A percentile compares a stretch with the other conserved stretches of the same genome.
Conservation (phyloP, 2,797 vertebrate species). For the Pampus argenteus region DNA sequence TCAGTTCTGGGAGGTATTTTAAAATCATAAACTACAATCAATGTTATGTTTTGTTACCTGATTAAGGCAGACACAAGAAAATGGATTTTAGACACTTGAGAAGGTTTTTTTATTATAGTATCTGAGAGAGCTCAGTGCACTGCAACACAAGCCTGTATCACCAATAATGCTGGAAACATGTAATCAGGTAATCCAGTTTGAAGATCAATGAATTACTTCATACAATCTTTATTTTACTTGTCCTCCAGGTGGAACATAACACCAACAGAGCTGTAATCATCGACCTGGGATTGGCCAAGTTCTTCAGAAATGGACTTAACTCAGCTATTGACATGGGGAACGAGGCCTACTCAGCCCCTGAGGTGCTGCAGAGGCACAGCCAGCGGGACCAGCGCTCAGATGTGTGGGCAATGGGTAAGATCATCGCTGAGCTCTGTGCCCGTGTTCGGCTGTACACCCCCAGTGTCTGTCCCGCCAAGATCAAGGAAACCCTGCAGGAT, state of each 20-base stretch:
- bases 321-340: slow-evolving; percentile 83
- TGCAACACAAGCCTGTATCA: too few relatives aligned
- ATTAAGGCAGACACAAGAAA: too few relatives aligned
- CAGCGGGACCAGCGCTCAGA: slow-evolving; percentile 81
- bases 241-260: slow-evolving; percentile 80
- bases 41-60: too few relatives aligned
- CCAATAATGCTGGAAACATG: too few relatives aligned
- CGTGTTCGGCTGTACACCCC: slow-evolving; percentile 79
- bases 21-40: background rate
- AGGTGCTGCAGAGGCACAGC: slow-evolving; percentile 66
- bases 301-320: slow-evolving; percentile 74
- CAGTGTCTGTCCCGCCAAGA: slow-evolving; percentile 71
- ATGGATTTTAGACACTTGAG: too few relatives aligned
- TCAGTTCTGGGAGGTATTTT: background rate
- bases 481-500: slow-evolving; percentile 74
- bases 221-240: slow-evolving; percentile 6
- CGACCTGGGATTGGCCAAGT: slow-evolving; percentile 85
- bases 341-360: slow-evolving; percentile 82
- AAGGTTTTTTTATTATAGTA: too few relatives aligned
- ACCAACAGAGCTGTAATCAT: slow-evolving; percentile 85
- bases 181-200: too few relatives aligned
- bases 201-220: slow-evolving; percentile 3
- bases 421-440: slow-evolving; percentile 81
- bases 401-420: slow-evolving; percentile 86
- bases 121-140: too few relatives aligned